Evolutionary conservation across 2,797 vertebrate species (phyloP).

Genomic region (Pseudomugil tenellus): DNA sequence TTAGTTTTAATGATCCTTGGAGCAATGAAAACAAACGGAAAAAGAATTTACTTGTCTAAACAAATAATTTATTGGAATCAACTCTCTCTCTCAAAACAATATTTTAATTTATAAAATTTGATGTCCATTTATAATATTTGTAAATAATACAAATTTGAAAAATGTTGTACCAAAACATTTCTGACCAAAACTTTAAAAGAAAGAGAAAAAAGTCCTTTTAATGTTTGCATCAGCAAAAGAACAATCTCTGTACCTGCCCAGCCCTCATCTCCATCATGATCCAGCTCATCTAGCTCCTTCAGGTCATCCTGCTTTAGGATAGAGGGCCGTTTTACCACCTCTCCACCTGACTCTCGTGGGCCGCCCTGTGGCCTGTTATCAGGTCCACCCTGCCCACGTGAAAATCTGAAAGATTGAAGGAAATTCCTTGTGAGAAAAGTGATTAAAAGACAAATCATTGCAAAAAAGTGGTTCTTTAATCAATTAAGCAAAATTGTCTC

Average conservation of each 20-base stretch:
- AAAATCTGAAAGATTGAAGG: constrained; percentile 78
- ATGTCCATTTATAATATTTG: too few relatives aligned
- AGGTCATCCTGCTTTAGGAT: constrained; percentile 95
- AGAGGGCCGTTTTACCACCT: constrained; percentile 90
- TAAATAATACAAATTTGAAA: too few relatives aligned
- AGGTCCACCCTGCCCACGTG: constrained; percentile 83
- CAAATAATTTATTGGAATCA: background rate
- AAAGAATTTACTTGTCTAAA: background rate
- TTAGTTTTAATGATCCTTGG: background rate
- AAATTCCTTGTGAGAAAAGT: background rate
- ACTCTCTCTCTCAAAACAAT: too few relatives aligned
- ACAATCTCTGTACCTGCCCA: constrained; percentile 87
- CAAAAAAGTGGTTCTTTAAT: background rate
- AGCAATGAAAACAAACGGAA: background rate
- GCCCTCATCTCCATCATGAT: constrained; percentile 92
- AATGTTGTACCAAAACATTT: too few relatives aligned
- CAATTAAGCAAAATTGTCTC: background rate
- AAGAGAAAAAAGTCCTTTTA: too few relatives aligned
- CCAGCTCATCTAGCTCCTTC: constrained; percentile 89
- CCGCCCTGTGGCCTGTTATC: constrained; percentile 78
- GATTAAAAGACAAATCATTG: background rate
- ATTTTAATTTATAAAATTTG: too few relatives aligned
- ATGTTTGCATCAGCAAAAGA: background rate
- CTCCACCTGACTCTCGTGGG: constrained; percentile 81
- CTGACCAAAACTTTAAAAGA: too few relatives aligned